phyloP scores from a whole-genome alignment of 2,888 invertebrate species.

The Odontothrips loti region DNA sequence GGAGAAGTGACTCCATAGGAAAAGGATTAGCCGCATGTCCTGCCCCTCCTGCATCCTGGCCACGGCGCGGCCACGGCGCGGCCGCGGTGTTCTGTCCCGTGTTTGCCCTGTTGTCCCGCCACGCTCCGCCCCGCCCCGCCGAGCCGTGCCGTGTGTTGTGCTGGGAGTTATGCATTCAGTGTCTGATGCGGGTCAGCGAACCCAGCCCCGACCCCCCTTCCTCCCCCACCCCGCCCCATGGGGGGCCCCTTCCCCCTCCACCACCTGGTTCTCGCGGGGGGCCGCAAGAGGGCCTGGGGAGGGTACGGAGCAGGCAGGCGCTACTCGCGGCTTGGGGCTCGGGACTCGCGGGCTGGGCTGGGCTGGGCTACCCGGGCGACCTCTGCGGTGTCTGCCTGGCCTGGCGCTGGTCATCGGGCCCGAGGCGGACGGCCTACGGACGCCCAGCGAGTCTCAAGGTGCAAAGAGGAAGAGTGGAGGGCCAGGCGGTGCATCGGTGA shows the following conservation, averaged over 20 bases:
- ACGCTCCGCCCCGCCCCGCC: background rate
- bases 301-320: background rate
- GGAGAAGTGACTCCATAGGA: too few relatives aligned
- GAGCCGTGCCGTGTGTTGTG: background rate
- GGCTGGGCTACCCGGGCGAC: too few relatives aligned
- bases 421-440: too few relatives aligned
- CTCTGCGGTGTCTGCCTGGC: too few relatives aligned
- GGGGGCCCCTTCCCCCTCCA: background rate
- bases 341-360: background rate
- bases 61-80: background rate
- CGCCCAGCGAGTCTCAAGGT: too few relatives aligned
- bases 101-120: background rate
- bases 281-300: background rate
- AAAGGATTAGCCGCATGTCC: background rate
- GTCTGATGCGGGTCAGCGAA: conserved; percentile 24
- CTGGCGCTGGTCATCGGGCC: too few relatives aligned
- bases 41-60: background rate
- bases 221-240: background rate
- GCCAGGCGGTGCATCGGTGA: too few relatives aligned
- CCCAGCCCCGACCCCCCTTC: background rate
- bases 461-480: too few relatives aligned
- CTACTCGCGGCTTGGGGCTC: background rate
- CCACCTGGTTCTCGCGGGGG: too few relatives aligned
- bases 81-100: background rate
- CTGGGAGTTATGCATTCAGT: conserved; percentile 17